Evolutionary conservation across 23 tunicate genomes (phyloP), one percentile per base, ranked within the genome.

Genomic region (Ascidia mentula): DNA sequence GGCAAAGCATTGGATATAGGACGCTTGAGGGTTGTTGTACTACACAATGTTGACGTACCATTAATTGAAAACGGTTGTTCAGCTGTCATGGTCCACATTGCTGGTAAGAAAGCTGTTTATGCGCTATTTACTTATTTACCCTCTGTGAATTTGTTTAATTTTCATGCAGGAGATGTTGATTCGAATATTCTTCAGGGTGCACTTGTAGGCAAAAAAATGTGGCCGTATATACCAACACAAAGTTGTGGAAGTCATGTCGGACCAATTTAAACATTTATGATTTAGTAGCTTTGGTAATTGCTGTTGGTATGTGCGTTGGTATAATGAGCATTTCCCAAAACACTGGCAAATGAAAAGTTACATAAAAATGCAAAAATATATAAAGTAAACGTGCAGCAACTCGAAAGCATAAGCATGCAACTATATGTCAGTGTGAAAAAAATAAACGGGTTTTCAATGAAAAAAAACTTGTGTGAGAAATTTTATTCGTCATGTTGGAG

Each of bases 11-110:
- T 91, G 78, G 69, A 75, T 20, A 91, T 91, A 15, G 34, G 79
- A 34, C 73, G 97, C 17, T 32, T 38, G 20, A 76, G 90, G 35
- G 87, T 91, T 34, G 85, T 91, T 36, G 80, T 91, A 22, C 40
- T 91, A 4, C 87, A 86, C 77, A 85, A 85, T 81, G 69, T 60
- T 18, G 81, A 60, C 32, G 81, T 91, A 5, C 97, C 97, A 0
- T 7, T 81, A 17, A 42, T 37, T 12, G 72, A 30, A 3, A 32
- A 60, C 0, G 84, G 72, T 0, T 91, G 97, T 59, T 72, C 84
- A 22, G 60, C 37, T 45, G 97, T 91, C 13, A 79, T 86, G 90
- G 87, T 91, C 5, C 59, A 77, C 39, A 81, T 91, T 18, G 97
- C 97, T 22, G 97, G 97, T 79, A 9, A 53, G 65, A 42, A n/a